A percentile compares a stretch with the other conserved stretches of the same genome.
Evolutionary conservation across 2,113 vertebrate species (phyloP).

Genomic region (Callithrix jacchus): DNA sequence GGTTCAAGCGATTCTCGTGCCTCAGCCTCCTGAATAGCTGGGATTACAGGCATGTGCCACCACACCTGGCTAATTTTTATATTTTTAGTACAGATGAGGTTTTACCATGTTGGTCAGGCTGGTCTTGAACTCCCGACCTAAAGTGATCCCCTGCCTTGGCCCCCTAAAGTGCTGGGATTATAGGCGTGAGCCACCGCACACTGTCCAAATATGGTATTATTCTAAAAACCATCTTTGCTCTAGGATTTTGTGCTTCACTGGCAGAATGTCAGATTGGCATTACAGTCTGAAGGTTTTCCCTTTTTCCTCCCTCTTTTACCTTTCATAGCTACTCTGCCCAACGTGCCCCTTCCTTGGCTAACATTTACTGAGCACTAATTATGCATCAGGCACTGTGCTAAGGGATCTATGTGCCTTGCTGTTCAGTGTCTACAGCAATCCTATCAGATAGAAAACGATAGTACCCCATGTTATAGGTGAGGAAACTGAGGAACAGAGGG

Average conservation of each 20-base stretch:
- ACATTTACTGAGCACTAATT: too few relatives aligned
- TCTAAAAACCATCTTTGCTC: background rate
- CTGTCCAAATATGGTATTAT: too few relatives aligned
- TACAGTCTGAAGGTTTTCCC: background rate
- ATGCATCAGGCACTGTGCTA: background rate
- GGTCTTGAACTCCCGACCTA: too few relatives aligned
- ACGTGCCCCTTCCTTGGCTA: background rate
- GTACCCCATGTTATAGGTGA: background rate
- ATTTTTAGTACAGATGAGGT: too few relatives aligned
- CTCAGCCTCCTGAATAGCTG: too few relatives aligned
- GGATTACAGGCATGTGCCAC: too few relatives aligned
- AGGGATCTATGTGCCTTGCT: rapidly evolving
- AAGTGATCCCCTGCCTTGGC: too few relatives aligned
- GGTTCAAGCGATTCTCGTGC: too few relatives aligned
- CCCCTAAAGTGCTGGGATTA: too few relatives aligned
- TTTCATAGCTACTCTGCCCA: background rate
- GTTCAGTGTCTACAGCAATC: background rate
- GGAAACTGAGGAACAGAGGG: background rate
- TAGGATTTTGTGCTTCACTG: background rate
- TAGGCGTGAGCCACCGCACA: too few relatives aligned
- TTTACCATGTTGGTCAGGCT: too few relatives aligned
- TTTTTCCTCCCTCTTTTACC: background rate
- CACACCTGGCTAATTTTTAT: too few relatives aligned
- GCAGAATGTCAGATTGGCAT: background rate
- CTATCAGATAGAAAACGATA: background rate